Conservation (phyloP, 53 echinoderm and acorn worm genomes). For the Crossaster papposus region DNA sequence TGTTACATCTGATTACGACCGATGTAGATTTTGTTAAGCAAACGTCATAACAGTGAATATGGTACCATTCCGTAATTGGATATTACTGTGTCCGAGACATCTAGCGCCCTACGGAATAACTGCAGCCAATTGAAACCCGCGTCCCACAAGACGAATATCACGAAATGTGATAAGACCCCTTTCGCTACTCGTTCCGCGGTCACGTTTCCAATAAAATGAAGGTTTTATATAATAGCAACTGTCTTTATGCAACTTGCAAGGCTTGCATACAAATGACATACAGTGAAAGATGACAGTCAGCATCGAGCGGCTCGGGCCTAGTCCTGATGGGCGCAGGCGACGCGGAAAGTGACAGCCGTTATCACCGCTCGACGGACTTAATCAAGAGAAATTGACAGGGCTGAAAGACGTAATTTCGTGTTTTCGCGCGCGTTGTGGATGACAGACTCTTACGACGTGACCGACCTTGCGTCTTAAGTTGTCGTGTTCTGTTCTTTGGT, state of each 20-base stretch:
- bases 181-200: background rate
- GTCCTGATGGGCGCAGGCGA: background rate
- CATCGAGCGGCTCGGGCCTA: background rate
- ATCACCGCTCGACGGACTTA: background rate
- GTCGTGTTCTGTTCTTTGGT: background rate
- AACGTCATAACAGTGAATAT: background rate
- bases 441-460: background rate
- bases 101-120: background rate
- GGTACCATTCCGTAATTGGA: background rate
- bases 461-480: background rate
- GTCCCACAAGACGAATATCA: background rate
- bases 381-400: slow-evolving; percentile 38
- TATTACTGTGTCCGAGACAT: background rate
- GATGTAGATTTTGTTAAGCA: background rate
- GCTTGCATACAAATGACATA: background rate
- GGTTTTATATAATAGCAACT: no score
- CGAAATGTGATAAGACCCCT: background rate
- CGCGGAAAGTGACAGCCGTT: background rate
- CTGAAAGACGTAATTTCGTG: slow-evolving; percentile 36
- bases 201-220: background rate
- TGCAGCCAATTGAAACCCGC: background rate
- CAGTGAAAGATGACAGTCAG: background rate
- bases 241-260: background rate
- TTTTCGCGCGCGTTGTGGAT: background rate
- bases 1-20: no score